Percentiles rank a stretch among this genome's conserved stretches.
Evolutionary conservation across 2,113 vertebrate species (phyloP).

Genomic region (Chaetura pelagica): DNA sequence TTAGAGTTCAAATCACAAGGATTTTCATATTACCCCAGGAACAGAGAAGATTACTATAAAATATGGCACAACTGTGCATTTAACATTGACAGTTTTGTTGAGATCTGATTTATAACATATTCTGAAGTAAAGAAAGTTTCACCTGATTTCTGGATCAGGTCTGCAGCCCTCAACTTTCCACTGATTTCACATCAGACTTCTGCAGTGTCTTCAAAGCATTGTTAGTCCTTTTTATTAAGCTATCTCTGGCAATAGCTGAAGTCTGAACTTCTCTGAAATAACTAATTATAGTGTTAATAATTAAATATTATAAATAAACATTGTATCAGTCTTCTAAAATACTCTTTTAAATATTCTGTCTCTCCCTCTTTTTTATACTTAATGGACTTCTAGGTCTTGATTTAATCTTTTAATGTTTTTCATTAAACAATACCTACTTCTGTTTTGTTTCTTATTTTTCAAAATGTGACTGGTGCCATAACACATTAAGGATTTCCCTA

Average conservation of each 20-base stretch:
- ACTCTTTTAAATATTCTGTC: neutral
- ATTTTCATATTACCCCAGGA: neutral
- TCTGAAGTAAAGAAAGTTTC: neutral
- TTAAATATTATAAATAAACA: neutral
- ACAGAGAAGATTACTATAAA: neutral
- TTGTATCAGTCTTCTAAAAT: neutral
- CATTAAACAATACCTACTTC: neutral
- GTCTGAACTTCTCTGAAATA: neutral
- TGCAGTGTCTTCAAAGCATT: neutral
- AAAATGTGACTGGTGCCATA: conserved; percentile 5
- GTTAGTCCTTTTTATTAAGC: neutral
- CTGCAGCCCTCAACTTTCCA: neutral
- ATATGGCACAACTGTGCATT: neutral
- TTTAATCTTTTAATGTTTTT: conserved; percentile 15
- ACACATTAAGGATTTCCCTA: conserved; percentile 57
- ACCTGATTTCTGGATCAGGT: neutral
- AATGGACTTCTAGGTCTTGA: neutral
- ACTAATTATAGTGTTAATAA: neutral
- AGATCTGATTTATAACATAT: neutral
- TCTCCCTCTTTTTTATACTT: neutral
- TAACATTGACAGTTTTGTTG: neutral
- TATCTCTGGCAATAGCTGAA: neutral
- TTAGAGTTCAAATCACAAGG: neutral
- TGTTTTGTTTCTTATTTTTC: conserved; percentile 41
- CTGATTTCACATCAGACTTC: neutral